Evolutionary conservation across 2,888 invertebrate species (phyloP).

Genomic region (Fragum whitleyi): DNA sequence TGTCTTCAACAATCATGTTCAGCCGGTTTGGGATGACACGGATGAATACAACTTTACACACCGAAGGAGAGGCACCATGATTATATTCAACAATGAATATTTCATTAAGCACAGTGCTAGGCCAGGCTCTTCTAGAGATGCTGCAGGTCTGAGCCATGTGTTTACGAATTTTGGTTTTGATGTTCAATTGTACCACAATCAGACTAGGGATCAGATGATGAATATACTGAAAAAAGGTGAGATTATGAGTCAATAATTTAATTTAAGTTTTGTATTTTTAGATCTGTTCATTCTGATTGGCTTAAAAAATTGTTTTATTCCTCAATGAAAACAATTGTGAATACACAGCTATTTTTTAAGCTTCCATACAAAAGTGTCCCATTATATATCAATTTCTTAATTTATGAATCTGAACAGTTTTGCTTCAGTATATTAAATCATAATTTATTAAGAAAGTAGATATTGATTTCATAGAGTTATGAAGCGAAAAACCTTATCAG

Average conservation of each 20-base stretch:
- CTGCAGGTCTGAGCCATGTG: constrained; percentile 89
- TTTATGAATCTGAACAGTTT: too few relatives aligned
- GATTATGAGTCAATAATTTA: too few relatives aligned
- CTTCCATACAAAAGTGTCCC: background rate
- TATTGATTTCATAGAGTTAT: too few relatives aligned
- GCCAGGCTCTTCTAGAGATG: constrained; percentile 94
- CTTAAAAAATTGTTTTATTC: background rate
- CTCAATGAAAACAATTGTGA: too few relatives aligned
- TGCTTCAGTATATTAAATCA: too few relatives aligned
- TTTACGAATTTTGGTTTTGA: constrained; percentile 88
- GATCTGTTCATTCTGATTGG: too few relatives aligned
- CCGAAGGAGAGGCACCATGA: constrained; percentile 90
- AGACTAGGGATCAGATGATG: constrained; percentile 89
- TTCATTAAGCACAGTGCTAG: constrained; percentile 87
- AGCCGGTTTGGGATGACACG: constrained; percentile 43
- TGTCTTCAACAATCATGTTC: background rate
- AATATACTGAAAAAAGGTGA: constrained; percentile 88
- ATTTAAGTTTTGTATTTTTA: too few relatives aligned
- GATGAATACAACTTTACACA: constrained; percentile 94
- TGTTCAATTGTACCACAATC: constrained; percentile 89
- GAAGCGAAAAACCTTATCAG: too few relatives aligned
- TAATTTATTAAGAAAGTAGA: too few relatives aligned
- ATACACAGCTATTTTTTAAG: too few relatives aligned
- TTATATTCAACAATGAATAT: constrained; percentile 95
- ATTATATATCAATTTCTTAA: too few relatives aligned